Conservation (phyloP, 2,888 invertebrate species). For the Parnassius apollo region DNA sequence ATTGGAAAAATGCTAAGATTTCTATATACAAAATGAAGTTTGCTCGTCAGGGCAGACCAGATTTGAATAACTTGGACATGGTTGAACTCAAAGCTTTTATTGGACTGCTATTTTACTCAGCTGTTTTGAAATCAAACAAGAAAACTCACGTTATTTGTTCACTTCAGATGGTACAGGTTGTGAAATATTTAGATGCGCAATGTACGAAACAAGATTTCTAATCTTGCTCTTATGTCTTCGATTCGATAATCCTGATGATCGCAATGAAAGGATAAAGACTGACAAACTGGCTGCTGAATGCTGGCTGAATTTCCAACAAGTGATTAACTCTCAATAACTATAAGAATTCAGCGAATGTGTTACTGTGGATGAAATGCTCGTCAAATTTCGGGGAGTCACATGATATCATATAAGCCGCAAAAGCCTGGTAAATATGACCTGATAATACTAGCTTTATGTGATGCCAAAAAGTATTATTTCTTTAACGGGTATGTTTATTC, state of each 20-base stretch:
- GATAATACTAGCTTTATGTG: not conserved
- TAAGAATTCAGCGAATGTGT: conserved; percentile 33
- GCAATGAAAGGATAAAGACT: conserved; percentile 28
- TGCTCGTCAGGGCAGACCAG: conserved; percentile 25
- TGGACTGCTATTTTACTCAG: conserved; percentile 26
- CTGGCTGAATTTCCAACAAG: conserved; percentile 31
- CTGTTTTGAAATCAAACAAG: conserved; percentile 35
- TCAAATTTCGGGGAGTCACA: conserved; percentile 34
- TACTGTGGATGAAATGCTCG: conserved; percentile 2
- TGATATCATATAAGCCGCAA: conserved; percentile 33
- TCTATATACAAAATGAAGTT: conserved; percentile 23
- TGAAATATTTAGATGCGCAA: conserved; percentile 34
- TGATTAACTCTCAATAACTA: conserved; percentile 32
- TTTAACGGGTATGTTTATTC: conserved; percentile 22
- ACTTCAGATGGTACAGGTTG: conserved; percentile 34
- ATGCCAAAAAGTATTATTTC: too few species aligned
- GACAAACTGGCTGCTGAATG: conserved; percentile 32
- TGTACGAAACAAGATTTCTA: conserved; percentile 34
- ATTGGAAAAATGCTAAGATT: conserved; percentile 13
- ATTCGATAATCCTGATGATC: conserved; percentile 32
- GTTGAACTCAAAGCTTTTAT: conserved; percentile 28
- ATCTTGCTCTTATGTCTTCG: conserved; percentile 23
- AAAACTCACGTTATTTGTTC: conserved; percentile 31
- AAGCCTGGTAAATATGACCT: conserved; percentile 30
- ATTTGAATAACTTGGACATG: conserved; percentile 28